Percentiles rank a stretch among this genome's conserved stretches.
These are phyloP conservation scores for Grallaria varia DNA, from an alignment of 2,113 vertebrate genomes.

Conservation along the genomic window DNA sequence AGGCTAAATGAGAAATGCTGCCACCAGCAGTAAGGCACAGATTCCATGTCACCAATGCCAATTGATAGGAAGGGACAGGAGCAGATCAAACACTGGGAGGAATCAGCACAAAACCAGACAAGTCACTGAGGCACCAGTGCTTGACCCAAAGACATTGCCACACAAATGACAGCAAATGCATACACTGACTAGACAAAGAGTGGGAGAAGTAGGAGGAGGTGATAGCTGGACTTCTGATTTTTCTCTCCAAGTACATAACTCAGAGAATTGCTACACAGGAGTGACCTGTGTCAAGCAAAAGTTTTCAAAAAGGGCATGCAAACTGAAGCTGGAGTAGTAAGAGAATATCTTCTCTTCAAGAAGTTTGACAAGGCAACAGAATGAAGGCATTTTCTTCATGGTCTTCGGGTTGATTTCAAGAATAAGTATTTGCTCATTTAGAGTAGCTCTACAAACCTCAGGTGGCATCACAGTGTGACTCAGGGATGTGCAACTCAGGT, in stretches of 20 bases:
- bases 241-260: not conserved
- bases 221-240: too few relatives aligned
- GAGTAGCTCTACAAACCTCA: not conserved
- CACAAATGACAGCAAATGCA: not conserved
- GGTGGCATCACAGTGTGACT: not conserved
- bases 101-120: not conserved
- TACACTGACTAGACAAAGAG: not conserved
- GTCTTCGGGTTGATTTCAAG: not conserved
- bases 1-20: not conserved
- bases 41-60: not conserved
- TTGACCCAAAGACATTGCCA: not conserved
- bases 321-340: not conserved
- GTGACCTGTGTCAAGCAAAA: not conserved
- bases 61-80: not conserved
- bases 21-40: not conserved
- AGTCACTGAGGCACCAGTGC: not conserved
- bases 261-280: not conserved
- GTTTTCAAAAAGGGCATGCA: not conserved
- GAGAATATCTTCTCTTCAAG: not conserved
- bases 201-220: not conserved
- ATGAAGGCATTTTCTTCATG: not conserved
- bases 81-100: not conserved
- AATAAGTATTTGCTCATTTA: not conserved
- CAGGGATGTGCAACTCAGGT: not conserved
- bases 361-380: not conserved